Evolutionary conservation across 2,888 invertebrate genomes (phyloP).

Genomic region (Beris chalybata): DNA sequence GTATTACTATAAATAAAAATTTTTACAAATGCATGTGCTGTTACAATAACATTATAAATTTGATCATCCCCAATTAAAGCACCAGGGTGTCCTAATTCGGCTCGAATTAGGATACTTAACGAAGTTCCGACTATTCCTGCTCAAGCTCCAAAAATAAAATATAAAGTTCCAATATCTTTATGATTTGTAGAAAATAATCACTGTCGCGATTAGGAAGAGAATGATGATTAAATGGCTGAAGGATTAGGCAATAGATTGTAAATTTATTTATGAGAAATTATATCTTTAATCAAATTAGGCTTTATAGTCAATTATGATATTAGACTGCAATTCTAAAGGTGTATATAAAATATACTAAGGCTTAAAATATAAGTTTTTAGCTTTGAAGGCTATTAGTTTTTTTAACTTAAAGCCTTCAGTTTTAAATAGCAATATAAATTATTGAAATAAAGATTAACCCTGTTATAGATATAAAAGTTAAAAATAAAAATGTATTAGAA

Average conservation of each 20-base stretch:
- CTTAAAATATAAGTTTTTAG: constrained; percentile 64
- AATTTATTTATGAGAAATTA: constrained; percentile 63
- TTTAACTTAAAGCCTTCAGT: constrained; percentile 61
- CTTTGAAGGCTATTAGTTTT: constrained; percentile 69
- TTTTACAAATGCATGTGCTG: constrained; percentile 79
- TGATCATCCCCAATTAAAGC: constrained; percentile 72
- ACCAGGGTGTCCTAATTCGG: constrained; percentile 70
- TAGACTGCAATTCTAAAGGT: constrained; percentile 66
- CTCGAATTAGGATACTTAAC: constrained; percentile 47
- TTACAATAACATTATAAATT: constrained; percentile 75
- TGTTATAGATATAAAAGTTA: constrained; percentile 46
- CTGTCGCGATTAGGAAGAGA: constrained; percentile 66
- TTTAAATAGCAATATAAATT: constrained; percentile 45
- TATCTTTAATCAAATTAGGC: constrained; percentile 59
- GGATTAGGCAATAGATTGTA: constrained; percentile 64
- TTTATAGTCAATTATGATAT: constrained; percentile 62
- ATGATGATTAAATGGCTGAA: constrained; percentile 65
- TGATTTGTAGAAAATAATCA: constrained; percentile 73
- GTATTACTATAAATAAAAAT: constrained; percentile 78
- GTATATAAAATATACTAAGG: constrained; percentile 58
- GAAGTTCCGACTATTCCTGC: constrained; percentile 71
- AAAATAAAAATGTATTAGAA: constrained; percentile 44
- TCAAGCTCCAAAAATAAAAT: constrained; percentile 70
- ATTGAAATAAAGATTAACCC: constrained; percentile 47
- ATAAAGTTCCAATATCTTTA: constrained; percentile 76